These are phyloP conservation scores for Boloria selene DNA, from an alignment of 2,888 invertebrate genomes.

Conservation along the genomic window DNA sequence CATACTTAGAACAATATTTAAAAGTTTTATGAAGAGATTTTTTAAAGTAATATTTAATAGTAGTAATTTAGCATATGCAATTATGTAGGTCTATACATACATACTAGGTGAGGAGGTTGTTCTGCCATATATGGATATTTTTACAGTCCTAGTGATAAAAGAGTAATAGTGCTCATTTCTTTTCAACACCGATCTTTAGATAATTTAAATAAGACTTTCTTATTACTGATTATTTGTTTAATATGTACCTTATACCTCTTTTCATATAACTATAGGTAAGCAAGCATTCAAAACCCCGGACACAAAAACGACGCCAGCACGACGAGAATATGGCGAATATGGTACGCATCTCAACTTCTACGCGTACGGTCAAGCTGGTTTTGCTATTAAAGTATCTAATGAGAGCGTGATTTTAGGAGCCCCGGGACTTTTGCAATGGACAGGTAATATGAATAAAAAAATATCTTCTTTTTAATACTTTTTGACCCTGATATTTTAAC, in stretches of 20 bases:
- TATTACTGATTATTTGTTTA: not conserved
- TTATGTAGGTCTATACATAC: too few relatives aligned
- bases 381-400: constrained; percentile 73
- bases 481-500: too few relatives aligned
- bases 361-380: constrained; percentile 78
- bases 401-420: constrained; percentile 80
- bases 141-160: too few relatives aligned
- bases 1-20: too few relatives aligned
- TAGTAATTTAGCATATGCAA: too few relatives aligned
- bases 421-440: constrained; percentile 84
- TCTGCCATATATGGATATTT: too few relatives aligned
- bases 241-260: not conserved
- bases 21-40: too few relatives aligned
- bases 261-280: constrained; percentile 50
- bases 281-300: constrained; percentile 60
- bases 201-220: not conserved
- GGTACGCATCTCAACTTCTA: constrained; percentile 69
- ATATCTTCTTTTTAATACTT: not conserved
- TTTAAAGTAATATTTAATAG: too few relatives aligned
- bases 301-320: constrained; percentile 2
- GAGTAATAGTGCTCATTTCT: too few relatives aligned
- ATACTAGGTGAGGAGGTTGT: too few relatives aligned
- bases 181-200: not conserved
- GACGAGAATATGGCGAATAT: constrained; percentile 61
- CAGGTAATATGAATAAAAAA: constrained; percentile 62